Conservation (phyloP, 2,888 invertebrate genomes). For the Brassicogethes aeneus region DNA sequence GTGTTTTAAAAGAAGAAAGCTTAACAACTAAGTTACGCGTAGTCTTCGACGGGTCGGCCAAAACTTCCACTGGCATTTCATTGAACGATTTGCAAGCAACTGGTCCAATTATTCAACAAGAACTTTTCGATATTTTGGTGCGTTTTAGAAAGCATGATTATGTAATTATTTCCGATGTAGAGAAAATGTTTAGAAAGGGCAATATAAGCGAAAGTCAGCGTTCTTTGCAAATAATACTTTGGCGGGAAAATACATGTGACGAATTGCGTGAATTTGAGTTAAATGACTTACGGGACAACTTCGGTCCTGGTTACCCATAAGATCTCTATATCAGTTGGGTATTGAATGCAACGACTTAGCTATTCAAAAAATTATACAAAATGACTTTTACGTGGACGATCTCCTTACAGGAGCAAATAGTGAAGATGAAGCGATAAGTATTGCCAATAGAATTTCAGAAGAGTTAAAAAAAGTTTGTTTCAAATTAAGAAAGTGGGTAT, state of each 20-base stretch:
- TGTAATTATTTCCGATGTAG: slow-evolving; percentile 10
- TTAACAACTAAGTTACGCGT: slow-evolving; percentile 11
- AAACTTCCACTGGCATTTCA: slow-evolving; percentile 9
- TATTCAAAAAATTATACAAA: neutral
- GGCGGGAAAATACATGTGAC: slow-evolving; percentile 9
- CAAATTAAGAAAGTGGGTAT: neutral
- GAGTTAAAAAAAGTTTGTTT: neutral
- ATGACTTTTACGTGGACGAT: neutral
- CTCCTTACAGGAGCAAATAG: neutral
- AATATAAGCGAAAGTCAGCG: slow-evolving; percentile 4
- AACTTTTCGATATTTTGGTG: slow-evolving; percentile 10
- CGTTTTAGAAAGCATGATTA: slow-evolving; percentile 9
- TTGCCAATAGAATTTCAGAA: neutral
- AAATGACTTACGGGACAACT: slow-evolving; percentile 11
- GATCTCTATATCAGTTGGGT: neutral
- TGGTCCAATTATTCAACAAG: slow-evolving; percentile 11
- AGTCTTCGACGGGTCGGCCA: slow-evolving; percentile 14
- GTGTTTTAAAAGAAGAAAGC: slow-evolving; percentile 8
- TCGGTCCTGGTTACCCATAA: slow-evolving; percentile 1
- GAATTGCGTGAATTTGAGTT: slow-evolving; percentile 7
- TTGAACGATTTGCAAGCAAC: slow-evolving; percentile 11
- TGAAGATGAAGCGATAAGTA: neutral
- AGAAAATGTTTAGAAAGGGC: slow-evolving; percentile 11
- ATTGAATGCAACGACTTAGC: neutral
- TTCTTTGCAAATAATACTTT: slow-evolving; percentile 10